Conservation (phyloP, 1,140 invertebrate species). For the Drosophila saltans region DNA sequence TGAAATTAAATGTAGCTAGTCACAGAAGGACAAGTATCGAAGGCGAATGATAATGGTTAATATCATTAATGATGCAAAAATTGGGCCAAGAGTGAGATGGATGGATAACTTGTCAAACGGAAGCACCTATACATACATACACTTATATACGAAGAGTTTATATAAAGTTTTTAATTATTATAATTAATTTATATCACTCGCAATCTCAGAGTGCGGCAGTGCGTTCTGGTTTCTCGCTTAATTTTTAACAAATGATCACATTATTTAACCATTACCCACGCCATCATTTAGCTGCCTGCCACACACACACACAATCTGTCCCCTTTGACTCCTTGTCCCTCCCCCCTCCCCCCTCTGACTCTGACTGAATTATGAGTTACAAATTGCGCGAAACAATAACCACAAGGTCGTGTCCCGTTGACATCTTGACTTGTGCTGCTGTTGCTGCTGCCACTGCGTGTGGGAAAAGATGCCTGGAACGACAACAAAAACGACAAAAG, state of each 20-base stretch:
- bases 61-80: slow-evolving; percentile 20
- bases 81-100: slow-evolving; percentile 26
- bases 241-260: slow-evolving; percentile 66
- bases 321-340: not conserved
- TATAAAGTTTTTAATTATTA: slow-evolving; percentile 44
- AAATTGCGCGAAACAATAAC: slow-evolving; percentile 63
- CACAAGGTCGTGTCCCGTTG: slow-evolving; percentile 58
- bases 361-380: slow-evolving; percentile 60
- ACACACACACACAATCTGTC: too few relatives aligned
- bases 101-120: slow-evolving; percentile 14
- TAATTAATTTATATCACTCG: slow-evolving; percentile 46
- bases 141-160: not conserved
- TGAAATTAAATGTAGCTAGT: slow-evolving; percentile 40
- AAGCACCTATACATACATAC: slow-evolving; percentile 1
- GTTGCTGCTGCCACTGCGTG: slow-evolving; percentile 16
- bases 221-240: slow-evolving; percentile 40
- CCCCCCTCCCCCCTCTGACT: not conserved
- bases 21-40: slow-evolving; percentile 48
- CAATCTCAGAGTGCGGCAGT: slow-evolving; percentile 21
- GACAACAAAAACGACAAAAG: not conserved
- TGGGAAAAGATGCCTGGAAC: slow-evolving; percentile 32
- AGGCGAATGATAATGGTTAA: slow-evolving; percentile 27
- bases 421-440: slow-evolving; percentile 34
- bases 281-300: slow-evolving; percentile 24
- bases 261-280: slow-evolving; percentile 45